A percentile compares a stretch with the other conserved stretches of the same genome.
phyloP scores from a whole-genome alignment of 1,140 invertebrate species.

The Macrotrachela quadricornifera region DNA sequence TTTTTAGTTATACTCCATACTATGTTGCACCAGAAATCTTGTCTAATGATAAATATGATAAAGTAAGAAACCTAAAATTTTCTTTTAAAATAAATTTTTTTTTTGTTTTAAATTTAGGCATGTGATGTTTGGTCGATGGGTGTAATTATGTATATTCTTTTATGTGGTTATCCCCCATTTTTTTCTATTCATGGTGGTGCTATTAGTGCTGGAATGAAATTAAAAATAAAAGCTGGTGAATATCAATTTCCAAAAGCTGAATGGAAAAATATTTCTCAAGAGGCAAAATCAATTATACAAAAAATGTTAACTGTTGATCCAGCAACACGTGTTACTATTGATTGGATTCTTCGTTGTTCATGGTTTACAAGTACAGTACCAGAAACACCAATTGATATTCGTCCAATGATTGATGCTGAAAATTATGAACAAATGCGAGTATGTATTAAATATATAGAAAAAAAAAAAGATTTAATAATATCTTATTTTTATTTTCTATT shows the following conservation, averaged over 20 bases:
- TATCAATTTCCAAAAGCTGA: constrained; percentile 89
- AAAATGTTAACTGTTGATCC: constrained; percentile 81
- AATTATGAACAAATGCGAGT: no score
- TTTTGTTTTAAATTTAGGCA: constrained; percentile 28
- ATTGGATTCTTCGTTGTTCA: constrained; percentile 51
- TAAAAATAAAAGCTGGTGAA: constrained; percentile 72
- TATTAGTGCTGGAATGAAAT: constrained; percentile 98
- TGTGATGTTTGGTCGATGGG: constrained; percentile 96
- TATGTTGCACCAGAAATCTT: constrained; percentile 89
- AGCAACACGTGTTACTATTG: constrained; percentile 61
- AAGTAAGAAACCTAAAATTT: constrained; percentile 26
- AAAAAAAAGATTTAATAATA: no score
- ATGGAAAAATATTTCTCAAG: constrained; percentile 66
- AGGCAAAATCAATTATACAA: constrained; percentile 72
- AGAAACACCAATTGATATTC: no score
- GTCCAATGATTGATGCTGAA: no score
- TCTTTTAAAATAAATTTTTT: no score
- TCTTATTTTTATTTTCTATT: no score
- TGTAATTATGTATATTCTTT: constrained; percentile 92
- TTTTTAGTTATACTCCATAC: constrained; percentile 93
- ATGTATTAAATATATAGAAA: no score
- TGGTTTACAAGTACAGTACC: background rate
- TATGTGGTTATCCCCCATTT: constrained; percentile 94
- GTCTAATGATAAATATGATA: constrained; percentile 89
- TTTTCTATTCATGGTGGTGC: constrained; percentile 87